Conservation (phyloP, 2,113 vertebrate genomes). For the Tachycineta bicolor region DNA sequence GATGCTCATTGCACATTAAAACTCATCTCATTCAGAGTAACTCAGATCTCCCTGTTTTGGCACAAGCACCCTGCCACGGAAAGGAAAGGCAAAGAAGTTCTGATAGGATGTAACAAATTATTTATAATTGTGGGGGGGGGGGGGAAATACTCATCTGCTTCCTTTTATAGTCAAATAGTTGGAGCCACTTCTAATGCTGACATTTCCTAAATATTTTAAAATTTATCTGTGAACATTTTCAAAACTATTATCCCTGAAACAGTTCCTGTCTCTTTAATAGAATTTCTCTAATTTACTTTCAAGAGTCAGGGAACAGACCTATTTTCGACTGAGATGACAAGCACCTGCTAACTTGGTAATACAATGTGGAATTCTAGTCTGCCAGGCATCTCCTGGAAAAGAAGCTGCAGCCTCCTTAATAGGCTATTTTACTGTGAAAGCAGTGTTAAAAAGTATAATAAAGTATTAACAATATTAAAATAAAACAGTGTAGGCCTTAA, state of each 20-base stretch:
- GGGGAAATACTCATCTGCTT: not conserved
- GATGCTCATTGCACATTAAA: not conserved
- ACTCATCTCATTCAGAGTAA: not conserved
- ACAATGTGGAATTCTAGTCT: not conserved
- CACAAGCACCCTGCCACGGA: conserved; percentile 33
- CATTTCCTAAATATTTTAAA: conserved; percentile 62
- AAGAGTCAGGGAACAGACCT: conserved; percentile 41
- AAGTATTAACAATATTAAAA: conserved; percentile 69
- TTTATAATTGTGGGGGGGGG: conserved; percentile 1
- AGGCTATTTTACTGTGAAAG: conserved; percentile 42
- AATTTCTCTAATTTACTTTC: conserved; percentile 62
- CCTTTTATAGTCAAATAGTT: conserved; percentile 57
- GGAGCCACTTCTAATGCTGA: conserved; percentile 13
- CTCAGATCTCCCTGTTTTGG: conserved; percentile 57
- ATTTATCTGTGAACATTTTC: conserved; percentile 59
- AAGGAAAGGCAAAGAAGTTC: conserved; percentile 37
- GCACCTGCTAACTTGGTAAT: not conserved
- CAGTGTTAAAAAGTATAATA: conserved; percentile 63
- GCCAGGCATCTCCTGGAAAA: conserved; percentile 41
- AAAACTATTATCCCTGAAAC: conserved; percentile 56
- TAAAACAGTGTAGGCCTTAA: conserved; percentile 51
- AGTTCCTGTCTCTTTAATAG: conserved; percentile 52
- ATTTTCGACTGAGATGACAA: not conserved
- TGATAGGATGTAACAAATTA: conserved; percentile 61
- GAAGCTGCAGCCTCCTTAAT: conserved; percentile 12